Base-by-base conservation (phyloP, 2,888 invertebrate species). In the Caenorhabditis sulstoni region DNA sequence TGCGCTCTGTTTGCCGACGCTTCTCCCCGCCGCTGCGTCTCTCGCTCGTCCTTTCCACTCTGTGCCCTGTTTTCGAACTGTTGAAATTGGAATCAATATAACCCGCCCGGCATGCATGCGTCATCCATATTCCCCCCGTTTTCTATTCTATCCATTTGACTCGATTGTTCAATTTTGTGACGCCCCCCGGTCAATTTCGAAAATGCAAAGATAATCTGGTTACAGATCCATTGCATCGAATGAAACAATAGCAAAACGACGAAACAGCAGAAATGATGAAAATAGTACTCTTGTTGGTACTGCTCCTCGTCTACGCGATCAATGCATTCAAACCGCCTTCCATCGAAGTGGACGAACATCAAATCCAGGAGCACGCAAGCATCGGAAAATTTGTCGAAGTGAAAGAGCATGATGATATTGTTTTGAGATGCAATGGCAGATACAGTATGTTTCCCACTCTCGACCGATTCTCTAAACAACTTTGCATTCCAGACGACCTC, bases 381-480 rank as follows among this genome's bases (percentile, higher is more conserved):
- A 57, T 81, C 16, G 81, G 81, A 1, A 35, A 37, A 41, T 83
- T 79, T 58, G 59, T 83, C 1, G 81, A 81, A 44, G 14, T 83
- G 12, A 41, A 49, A 29, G 77, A 73, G 18, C 59, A 68, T 5
- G 66, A 76, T 18, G 53, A 35, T 3, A 44, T 83, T 14, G 20
- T 58, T 1, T n/a, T 83, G 4, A 59, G 29, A 49, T 83, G 83
- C 29, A 20, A 23, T 20, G 80, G 75, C 45, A 57, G 64, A 41
- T 55, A 20, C 49, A 74, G 79, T 79, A 47, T 39, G 52, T 49
- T 29, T 29, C 3, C 29, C 29, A 7, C 7, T 29, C 29, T 5
- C 7, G n/a, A 18, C 41, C 3, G 20, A 14, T 12, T 35, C 16
- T 12, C 0, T 18, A n/a, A 7, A 16, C 22, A 66, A 18, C 3